These are phyloP conservation scores for Atlantisia rogersi DNA, from an alignment of 2,113 vertebrate genomes.

Conservation along the genomic window DNA sequence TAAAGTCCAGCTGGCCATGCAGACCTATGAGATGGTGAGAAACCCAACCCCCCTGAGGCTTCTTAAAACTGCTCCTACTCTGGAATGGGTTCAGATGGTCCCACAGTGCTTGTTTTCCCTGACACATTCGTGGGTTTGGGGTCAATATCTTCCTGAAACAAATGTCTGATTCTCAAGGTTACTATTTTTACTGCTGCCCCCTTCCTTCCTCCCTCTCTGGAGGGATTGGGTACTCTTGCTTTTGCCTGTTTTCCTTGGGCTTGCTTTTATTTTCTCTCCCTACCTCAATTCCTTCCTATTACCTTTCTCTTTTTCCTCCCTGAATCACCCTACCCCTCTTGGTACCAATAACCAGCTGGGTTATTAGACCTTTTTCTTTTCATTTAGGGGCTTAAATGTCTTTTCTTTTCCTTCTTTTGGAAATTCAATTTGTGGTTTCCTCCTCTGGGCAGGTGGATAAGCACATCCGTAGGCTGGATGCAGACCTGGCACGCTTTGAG, in stretches of 20 bases:
- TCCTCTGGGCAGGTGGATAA: slow-evolving; percentile 88
- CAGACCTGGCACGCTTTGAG: slow-evolving; percentile 94
- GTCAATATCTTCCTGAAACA: not conserved
- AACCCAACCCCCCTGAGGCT: not conserved
- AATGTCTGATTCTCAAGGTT: not conserved
- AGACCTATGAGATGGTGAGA: slow-evolving; percentile 98
- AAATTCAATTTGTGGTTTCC: not conserved
- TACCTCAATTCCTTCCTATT: accelerated
- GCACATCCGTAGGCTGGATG: slow-evolving; percentile 95
- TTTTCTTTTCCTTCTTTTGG: not conserved
- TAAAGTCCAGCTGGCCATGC: slow-evolving; percentile 99
- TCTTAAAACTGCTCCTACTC: accelerated
- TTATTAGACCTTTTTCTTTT: not conserved
- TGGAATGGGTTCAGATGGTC: not conserved
- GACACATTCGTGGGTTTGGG: accelerated
- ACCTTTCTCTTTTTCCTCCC: not conserved
- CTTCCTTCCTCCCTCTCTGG: not conserved
- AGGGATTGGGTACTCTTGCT: not conserved
- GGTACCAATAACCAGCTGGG: too few relatives aligned
- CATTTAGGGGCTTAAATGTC: not conserved
- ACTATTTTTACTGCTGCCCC: not conserved
- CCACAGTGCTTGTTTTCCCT: accelerated
- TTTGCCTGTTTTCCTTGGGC: not conserved
- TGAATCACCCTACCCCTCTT: accelerated
- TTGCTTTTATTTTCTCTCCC: not conserved